Evolutionary conservation across 2,797 vertebrate genomes (phyloP), one percentile per base, ranked within the genome.

Genomic region (Thunnus albacares): DNA sequence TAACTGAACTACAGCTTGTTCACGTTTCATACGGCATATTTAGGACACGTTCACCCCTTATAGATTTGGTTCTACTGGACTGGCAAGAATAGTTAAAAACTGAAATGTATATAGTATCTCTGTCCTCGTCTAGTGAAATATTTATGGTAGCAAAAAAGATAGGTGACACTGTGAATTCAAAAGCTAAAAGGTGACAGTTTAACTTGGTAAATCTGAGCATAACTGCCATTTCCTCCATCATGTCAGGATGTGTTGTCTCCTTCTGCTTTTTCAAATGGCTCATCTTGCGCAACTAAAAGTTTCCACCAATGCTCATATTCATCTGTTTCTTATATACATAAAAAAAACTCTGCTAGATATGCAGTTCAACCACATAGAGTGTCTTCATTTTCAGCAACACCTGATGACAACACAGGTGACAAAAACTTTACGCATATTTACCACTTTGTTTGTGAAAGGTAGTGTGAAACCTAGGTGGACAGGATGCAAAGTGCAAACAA

Each of bases 271-370:
- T 22, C 9, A 49, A 20, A 47, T 20, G 11, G 6, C 15, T 30
- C 2, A 2, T 60, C 4, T 33, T 38, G 26, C 18, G n/a, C n/a
- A 59, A 47, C 57, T 68, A 38, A 4, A 14, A 15, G 47, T 49
- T 66, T 45, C 59, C 65, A 60, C 28, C 69, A 45, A 60, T 41
- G 58, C 18, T 57, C 18, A 43, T 24, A 41, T n/a, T 70, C 1
- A 38, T 38, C 30, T 33, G 6, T 33, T 33, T 33, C 30, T 33
- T 33, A 33, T 33, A 33, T 6, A 33, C 30, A 33, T 33, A 33
- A 33, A 33, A 24, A 6, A 33, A 33, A 33, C 30, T 33, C 30
- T 33, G 30, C 30, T 5, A 33, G 30, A 33, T 33, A 33, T 33
- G 30, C 30, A 33, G 30, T 33, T 30, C 28, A 30, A 30, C 6